Percentiles rank a stretch among this genome's conserved stretches.
Evolutionary conservation across 2,797 vertebrate species (phyloP).

Genomic region (Aphelocoma californica): DNA sequence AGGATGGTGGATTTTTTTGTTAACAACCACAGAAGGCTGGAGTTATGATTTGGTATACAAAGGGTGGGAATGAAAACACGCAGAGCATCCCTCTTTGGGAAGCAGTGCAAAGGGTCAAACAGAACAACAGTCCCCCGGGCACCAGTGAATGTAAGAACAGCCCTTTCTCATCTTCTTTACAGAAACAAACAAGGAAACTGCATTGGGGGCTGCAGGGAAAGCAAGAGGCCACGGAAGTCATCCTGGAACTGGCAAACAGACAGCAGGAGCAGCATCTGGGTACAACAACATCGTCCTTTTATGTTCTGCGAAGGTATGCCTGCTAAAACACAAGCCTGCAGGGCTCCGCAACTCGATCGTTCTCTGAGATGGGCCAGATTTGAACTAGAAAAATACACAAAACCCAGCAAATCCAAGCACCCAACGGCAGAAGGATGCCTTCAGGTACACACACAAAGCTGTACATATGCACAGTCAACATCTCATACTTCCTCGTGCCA

Average conservation of each 20-base stretch:
- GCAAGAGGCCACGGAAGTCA: not conserved
- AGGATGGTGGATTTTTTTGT: not conserved
- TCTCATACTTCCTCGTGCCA: not conserved
- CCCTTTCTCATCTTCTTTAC: not conserved
- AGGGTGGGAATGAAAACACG: not conserved
- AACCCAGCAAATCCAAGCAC: not conserved
- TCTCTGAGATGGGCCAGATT: not conserved
- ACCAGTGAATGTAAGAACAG: not conserved
- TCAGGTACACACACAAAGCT: not conserved
- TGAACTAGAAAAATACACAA: not conserved
- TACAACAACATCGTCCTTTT: not conserved
- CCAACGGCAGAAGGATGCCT: not conserved
- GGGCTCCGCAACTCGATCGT: not conserved
- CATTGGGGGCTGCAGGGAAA: not conserved
- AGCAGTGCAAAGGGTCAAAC: not conserved
- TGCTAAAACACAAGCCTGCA: not conserved
- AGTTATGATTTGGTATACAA: not conserved
- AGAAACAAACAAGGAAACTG: conserved; percentile 11
- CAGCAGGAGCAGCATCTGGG: conserved; percentile 34
- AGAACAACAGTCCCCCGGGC: not conserved
- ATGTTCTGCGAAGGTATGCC: not conserved
- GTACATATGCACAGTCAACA: not conserved
- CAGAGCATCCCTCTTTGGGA: not conserved
- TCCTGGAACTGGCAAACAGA: not conserved
- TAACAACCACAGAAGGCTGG: not conserved